These are phyloP conservation scores for Caenorhabditis zanzibari DNA, from an alignment of 2,888 invertebrate species.

Conservation along the genomic window DNA sequence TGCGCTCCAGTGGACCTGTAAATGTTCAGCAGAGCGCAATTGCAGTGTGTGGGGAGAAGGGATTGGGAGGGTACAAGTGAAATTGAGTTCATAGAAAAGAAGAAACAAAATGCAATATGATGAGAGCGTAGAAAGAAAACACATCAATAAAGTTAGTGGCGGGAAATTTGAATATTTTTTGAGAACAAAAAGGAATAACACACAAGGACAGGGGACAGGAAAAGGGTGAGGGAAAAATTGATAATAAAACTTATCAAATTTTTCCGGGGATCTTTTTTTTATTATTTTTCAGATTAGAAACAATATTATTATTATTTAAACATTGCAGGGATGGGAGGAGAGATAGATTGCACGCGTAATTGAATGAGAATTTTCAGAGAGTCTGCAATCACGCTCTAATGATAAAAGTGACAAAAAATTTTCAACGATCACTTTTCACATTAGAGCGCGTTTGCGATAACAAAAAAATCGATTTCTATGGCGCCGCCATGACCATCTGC, in stretches of 20 bases:
- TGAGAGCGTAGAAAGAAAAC: constrained; percentile 25
- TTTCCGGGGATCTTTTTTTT: constrained; percentile 8
- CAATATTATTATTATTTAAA: neutral
- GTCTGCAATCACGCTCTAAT: neutral
- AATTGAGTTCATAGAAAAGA: constrained; percentile 25
- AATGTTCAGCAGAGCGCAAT: neutral
- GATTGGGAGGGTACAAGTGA: constrained; percentile 21
- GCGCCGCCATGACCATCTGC: constrained; percentile 41
- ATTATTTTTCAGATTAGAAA: constrained; percentile 8
- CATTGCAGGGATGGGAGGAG: neutral
- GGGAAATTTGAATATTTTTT: constrained; percentile 15
- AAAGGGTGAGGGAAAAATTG: neutral
- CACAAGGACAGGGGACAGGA: constrained; percentile 49
- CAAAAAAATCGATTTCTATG: constrained; percentile 41
- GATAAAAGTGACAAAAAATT: neutral
- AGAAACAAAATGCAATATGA: constrained; percentile 17
- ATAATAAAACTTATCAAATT: constrained; percentile 57
- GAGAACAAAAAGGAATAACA: constrained; percentile 36
- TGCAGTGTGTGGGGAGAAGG: neutral
- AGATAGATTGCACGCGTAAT: constrained; percentile 56
- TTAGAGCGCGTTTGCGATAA: too few relatives aligned
- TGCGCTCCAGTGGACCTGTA: neutral
- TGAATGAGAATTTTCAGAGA: neutral
- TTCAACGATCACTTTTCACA: too few relatives aligned
- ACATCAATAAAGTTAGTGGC: constrained; percentile 15